Evolutionary conservation across 2,113 vertebrate genomes (phyloP), one percentile per base, ranked within the genome.

Genomic region (Oncorhynchus keta): DNA sequence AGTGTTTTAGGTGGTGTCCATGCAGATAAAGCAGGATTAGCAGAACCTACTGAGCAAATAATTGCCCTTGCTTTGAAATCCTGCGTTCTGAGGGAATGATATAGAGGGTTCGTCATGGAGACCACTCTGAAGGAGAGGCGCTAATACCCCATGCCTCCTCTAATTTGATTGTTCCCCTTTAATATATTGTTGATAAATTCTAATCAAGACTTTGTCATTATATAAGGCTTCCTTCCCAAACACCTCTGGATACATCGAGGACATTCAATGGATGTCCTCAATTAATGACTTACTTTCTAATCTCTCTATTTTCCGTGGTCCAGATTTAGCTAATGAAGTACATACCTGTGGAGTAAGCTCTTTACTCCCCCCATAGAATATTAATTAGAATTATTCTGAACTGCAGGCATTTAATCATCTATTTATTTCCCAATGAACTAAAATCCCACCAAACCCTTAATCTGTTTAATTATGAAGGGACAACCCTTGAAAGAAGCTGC

Each of bases 11-110:
- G 89, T 86, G 90, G 90, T 88, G 86, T 85, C 79, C 76, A 76
- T 79, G 77, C 70, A 79, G 83, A 85, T 87, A 84, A 86, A 84
- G 79, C 16, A 70, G 81, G 79, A 83, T 81, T 88, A 83, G 89
- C 92, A 91, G 86, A 91, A 91, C 90, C 92, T 92, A 90, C 93
- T 91, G 92, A 94, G 93, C 91, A 95, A 95, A 94, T 94, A 95
- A 94, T 93, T 93, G 91, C 89, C 92, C 89, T 92, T 92, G 89
- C 87, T 90, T 92, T 92, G 92, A 93, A 79, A 93, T 92, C 88
- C 92, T 77, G 67, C 13, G 76, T 91, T 92, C 84, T 79, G 75
- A 91, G 83, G 84, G 90, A 91, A 80, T 90, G 90, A 93, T 92
- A 74, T 72, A 26, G 39, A 70, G 59, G 7, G 70, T 78, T 75